Evolutionary conservation across 2,797 vertebrate genomes (phyloP).

Genomic region (Lutjanus campechanus): DNA sequence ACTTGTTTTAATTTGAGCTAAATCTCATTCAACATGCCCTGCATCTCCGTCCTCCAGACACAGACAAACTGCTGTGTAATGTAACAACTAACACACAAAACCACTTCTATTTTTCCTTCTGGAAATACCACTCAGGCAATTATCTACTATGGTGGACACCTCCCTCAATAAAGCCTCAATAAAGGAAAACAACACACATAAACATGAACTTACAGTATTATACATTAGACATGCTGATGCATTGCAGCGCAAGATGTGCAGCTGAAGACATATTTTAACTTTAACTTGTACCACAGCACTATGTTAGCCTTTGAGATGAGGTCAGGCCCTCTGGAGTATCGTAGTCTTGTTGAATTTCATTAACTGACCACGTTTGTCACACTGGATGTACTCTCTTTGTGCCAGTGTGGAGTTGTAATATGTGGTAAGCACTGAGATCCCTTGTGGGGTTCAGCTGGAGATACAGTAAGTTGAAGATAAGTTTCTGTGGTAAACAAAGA

Average conservation of each 20-base stretch:
- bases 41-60: too few species aligned
- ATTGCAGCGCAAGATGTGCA: background rate
- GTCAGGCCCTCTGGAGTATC: slow-evolving; percentile 42
- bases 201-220: background rate
- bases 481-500: slow-evolving; percentile 54
- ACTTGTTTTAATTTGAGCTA: too few species aligned
- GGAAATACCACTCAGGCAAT: too few species aligned
- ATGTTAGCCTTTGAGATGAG: slow-evolving; percentile 20
- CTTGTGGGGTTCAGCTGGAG: slow-evolving; percentile 37
- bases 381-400: background rate
- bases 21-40: too few species aligned
- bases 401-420: slow-evolving; percentile 21
- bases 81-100: too few species aligned
- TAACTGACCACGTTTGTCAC: slow-evolving; percentile 24
- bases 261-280: slow-evolving; percentile 12
- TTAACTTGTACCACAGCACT: slow-evolving; percentile 18
- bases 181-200: too few species aligned
- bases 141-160: too few species aligned
- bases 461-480: slow-evolving; percentile 57
- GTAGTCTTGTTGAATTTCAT: slow-evolving; percentile 56
- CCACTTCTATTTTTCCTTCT: too few species aligned
- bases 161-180: too few species aligned
- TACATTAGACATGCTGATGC: background rate
- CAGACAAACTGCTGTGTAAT: too few species aligned
- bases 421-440: slow-evolving; percentile 4